These are phyloP conservation scores for Delichon dasypus DNA, from an alignment of 2,797 vertebrate species.

Conservation along the genomic window DNA sequence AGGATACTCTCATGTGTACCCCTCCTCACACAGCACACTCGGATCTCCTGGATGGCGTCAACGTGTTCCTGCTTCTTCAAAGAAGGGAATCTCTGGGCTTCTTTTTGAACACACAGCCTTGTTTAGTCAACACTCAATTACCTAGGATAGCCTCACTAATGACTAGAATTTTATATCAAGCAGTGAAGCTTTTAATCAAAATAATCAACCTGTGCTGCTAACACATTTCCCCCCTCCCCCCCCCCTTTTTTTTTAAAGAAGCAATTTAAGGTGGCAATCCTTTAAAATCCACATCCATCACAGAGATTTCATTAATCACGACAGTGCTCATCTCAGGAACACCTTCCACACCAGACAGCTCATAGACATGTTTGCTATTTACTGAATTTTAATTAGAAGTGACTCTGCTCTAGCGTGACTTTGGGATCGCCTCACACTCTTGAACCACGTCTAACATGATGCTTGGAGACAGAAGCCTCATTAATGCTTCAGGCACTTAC, in stretches of 20 bases:
- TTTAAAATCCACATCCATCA: slow-evolving; percentile 13
- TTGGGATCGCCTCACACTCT: neutral
- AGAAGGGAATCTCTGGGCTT: slow-evolving; percentile 17
- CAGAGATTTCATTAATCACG: neutral
- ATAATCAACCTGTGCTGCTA: neutral
- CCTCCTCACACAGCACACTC: neutral
- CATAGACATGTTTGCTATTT: neutral
- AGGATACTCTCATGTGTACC: neutral
- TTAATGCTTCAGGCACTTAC: slow-evolving; percentile 74
- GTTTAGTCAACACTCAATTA: slow-evolving; percentile 41
- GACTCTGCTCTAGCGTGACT: slow-evolving; percentile 41
- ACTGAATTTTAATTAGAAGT: slow-evolving; percentile 38
- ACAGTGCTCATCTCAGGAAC: slow-evolving; percentile 5
- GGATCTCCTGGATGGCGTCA: neutral
- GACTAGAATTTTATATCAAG: slow-evolving; percentile 1
- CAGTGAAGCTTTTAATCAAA: slow-evolving; percentile 16
- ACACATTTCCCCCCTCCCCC: rapidly evolving
- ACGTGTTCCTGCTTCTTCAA: neutral
- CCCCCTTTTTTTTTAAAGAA: neutral
- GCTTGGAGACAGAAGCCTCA: neutral
- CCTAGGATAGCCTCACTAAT: neutral
- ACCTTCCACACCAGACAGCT: slow-evolving; percentile 37
- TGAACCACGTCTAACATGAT: neutral
- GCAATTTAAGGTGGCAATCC: neutral
- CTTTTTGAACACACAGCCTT: neutral